Base-by-base conservation (phyloP, 1,140 invertebrate species). In the Aradophagus sp. region DNA sequence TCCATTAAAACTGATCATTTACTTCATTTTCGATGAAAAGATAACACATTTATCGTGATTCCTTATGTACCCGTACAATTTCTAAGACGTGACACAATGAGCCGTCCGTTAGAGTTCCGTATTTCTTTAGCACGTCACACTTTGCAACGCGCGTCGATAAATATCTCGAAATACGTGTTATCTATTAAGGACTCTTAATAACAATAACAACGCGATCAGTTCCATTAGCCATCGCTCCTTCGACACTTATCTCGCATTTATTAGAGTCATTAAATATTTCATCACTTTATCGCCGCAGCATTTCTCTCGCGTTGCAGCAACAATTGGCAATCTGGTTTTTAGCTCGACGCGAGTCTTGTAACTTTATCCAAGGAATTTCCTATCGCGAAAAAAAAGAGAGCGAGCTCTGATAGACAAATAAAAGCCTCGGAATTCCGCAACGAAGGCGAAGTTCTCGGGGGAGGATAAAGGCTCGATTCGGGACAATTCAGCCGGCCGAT, bases 261-360 rank as follows among this genome's bases (percentile, higher is more conserved):
- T 55, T 55, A 55, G 41, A 63, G 23, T 35, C 19, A 55, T 44
- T 65, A 47, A 65, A 65, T 65, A 65, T 65, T 65, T 65, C 61
- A 65, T 65, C 61, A 65, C 34, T 65, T 55, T 65, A 65, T 65
- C 50, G 61, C 31, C 50, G 23, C 55, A 27, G 41, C 50, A 65
- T 55, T 65, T 65, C 50, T 65, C 50, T 47, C 12, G 16, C 48
- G 34, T 63, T 61, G 14, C 23, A 34, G 27, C 42, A 65, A 65
- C 58, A 62, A 62, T 62, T 62, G 42, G 55, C 31, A 62, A 62
- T 50, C 59, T 55, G 38, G 48, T 65, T 65, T 65, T 32, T 41
- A 47, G 29, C 17, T 34, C 31, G 12, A 10, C 42, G 53, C 29
- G 34, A 65, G 50, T 41, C 59, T 65, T 65, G 59, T 39, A 65